Evolutionary conservation across 2,113 vertebrate species (phyloP).

Genomic region (Pyrgilauda ruficollis): DNA sequence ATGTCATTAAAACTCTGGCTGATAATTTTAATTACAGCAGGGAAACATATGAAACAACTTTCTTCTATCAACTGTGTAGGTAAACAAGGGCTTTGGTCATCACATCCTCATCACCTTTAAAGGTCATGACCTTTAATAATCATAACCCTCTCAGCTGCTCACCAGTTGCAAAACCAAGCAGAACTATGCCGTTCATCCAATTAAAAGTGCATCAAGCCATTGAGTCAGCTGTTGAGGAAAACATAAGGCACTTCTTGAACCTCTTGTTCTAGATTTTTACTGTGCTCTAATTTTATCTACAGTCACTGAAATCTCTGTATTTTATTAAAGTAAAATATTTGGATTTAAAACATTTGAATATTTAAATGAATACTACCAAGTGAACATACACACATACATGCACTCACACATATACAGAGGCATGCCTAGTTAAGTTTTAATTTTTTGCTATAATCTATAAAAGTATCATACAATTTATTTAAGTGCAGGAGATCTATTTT

Average conservation of each 20-base stretch:
- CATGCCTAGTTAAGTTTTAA: neutral
- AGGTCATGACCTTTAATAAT: neutral
- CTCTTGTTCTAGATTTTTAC: neutral
- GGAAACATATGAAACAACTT: neutral
- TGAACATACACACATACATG: neutral
- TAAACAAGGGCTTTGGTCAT: neutral
- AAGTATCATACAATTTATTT: conserved; percentile 18
- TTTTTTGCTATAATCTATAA: conserved; percentile 13
- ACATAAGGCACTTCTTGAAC: neutral
- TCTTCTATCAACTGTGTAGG: neutral
- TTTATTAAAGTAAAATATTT: neutral
- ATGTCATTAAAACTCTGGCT: neutral
- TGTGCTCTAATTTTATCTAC: neutral
- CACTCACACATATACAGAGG: neutral
- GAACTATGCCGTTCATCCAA: neutral
- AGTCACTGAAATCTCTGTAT: neutral
- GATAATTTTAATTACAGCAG: neutral
- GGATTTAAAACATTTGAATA: neutral
- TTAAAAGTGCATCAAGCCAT: neutral
- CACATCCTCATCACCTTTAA: neutral
- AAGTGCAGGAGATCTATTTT: conserved; percentile 10
- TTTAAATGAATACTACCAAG: neutral
- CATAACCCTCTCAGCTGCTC: neutral
- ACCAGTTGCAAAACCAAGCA: neutral
- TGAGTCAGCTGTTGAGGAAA: neutral